Base-by-base conservation (phyloP, 2,797 vertebrate genomes). In the Macrochelys suwanniensis region DNA sequence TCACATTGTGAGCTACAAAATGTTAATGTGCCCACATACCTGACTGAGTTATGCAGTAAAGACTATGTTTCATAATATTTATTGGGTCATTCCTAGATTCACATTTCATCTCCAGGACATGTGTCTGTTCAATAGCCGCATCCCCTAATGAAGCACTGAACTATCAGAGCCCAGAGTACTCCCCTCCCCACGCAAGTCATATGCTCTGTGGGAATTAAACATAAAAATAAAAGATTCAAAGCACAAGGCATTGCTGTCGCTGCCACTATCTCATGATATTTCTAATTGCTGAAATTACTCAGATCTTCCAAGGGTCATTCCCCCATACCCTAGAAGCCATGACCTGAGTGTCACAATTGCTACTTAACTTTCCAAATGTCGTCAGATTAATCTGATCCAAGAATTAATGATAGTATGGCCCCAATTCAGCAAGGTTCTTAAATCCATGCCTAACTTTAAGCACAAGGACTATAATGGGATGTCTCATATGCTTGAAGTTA, bases 181-280 rank as follows among this genome's bases (percentile, higher is more conserved):
- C 56, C 57, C 9, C 59, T 7, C 26, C 57, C 57, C 4, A 49
- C 47, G 8, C 11, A 3, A 12, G 59, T 95, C 96, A 96, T 89
- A 57, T 50, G 89, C 7, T 16, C 47, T 91, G 89, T 82, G 93
- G 84, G 87, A 45, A 74, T 82, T 78, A 90, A 94, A 93, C 94
- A 68, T 57, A 68, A 10, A 71, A 71, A 91, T 25, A 93, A 93
- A 95, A 74, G 37, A 59, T 80, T 80, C 54, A 91, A 71, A 87
- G 74, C 80, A 80, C 65, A 96, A n/a, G 28, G 54, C 80, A 84
- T 1, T 17, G 65, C n/a, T 90, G 68, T 57, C 68, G 79, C 81
- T 94, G 77, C 91, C 90, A 91, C n/a, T 15, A 65, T 82, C 3
- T 49, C 71, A 89, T 88, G 81, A 54, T 49, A 96, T 50, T 96